Evolutionary conservation across 2,797 vertebrate species (phyloP).

Genomic region (Cyprinella venusta): DNA sequence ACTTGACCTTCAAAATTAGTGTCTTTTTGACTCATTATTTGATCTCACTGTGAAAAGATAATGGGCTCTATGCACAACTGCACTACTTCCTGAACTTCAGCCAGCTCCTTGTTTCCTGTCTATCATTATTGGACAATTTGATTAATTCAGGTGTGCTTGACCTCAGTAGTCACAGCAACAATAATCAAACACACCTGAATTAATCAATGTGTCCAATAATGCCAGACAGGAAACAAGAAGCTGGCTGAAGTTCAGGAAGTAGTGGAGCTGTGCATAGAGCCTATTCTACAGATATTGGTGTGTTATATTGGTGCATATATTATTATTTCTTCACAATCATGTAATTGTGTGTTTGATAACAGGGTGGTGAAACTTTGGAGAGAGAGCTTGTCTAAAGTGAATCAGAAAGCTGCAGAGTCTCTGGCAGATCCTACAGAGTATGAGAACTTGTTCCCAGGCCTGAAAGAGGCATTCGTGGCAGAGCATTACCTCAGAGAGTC

Average conservation of each 20-base stretch:
- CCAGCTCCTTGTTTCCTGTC: too few species aligned
- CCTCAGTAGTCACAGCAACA: too few species aligned
- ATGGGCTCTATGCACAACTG: too few species aligned
- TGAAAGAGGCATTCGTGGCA: constrained; percentile 92
- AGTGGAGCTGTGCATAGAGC: too few species aligned
- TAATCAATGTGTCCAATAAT: too few species aligned
- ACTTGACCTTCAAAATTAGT: neutral
- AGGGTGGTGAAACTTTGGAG: constrained; percentile 97
- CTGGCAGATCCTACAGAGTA: constrained; percentile 98
- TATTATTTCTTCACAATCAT: neutral
- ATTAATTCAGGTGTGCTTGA: too few species aligned
- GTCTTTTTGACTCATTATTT: neutral
- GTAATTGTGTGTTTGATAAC: constrained; percentile 2
- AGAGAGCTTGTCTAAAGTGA: constrained; percentile 92
- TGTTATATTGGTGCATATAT: too few species aligned
- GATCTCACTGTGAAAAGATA: neutral
- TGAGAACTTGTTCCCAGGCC: constrained; percentile 96
- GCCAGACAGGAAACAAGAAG: too few species aligned
- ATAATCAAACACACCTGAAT: too few species aligned
- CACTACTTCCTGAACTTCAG: too few species aligned
- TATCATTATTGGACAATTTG: too few species aligned
- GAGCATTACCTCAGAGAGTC: constrained; percentile 89
- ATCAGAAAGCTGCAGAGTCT: constrained; percentile 97
- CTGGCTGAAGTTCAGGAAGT: too few species aligned
- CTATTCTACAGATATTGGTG: neutral